Evolutionary conservation across 2,888 invertebrate genomes (phyloP).

Genomic region (Adela reaumurella): DNA sequence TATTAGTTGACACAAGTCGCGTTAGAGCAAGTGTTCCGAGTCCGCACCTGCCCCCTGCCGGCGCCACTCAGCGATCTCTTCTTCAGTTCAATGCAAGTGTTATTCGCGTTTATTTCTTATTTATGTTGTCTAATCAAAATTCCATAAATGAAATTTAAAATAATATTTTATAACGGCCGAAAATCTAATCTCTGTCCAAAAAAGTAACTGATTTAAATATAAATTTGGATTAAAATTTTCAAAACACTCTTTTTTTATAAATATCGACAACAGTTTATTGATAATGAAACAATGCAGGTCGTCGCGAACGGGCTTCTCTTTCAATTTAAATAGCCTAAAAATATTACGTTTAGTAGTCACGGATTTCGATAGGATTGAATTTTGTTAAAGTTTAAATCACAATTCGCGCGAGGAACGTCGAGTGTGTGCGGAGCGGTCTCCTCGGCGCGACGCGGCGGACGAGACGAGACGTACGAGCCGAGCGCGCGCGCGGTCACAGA

Average conservation of each 20-base stretch:
- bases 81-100: too few relatives aligned
- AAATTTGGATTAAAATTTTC: conserved; percentile 32
- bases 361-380: conserved; percentile 27
- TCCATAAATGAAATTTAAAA: conserved; percentile 35
- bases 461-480: too few relatives aligned
- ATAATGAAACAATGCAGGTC: conserved; percentile 10
- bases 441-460: too few relatives aligned
- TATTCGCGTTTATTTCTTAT: too few relatives aligned
- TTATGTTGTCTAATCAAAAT: too few relatives aligned
- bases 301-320: background rate
- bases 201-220: conserved; percentile 54
- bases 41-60: too few relatives aligned
- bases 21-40: too few relatives aligned
- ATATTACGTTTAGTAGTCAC: conserved; percentile 43
- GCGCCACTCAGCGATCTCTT: too few relatives aligned
- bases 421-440: conserved; percentile 27
- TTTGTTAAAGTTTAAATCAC: conserved; percentile 50
- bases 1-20: too few relatives aligned
- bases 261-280: too few relatives aligned
- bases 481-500: too few relatives aligned
- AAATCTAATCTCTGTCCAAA: conserved; percentile 40
- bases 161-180: conserved; percentile 49
- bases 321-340: conserved; percentile 33
- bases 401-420: conserved; percentile 58
- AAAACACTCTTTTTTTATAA: conserved; percentile 39